Evolutionary conservation across 2,888 invertebrate species (phyloP).

Genomic region (Pterostichus madidus): DNA sequence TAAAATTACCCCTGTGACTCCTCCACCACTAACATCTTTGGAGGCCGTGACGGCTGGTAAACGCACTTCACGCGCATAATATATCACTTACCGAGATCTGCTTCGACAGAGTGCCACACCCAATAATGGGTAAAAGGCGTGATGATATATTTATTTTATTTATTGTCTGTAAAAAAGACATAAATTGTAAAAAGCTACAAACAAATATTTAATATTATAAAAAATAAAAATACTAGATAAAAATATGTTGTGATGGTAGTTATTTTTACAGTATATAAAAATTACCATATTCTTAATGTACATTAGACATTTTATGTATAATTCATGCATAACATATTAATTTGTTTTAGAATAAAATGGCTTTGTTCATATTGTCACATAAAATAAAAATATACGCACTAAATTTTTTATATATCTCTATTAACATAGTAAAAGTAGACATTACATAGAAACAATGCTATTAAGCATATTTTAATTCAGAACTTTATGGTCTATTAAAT

Average conservation of each 20-base stretch:
- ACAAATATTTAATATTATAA: background rate
- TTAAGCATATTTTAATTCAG: conserved; percentile 62
- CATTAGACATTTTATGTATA: conserved; percentile 48
- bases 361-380: conserved; percentile 55
- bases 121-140: too few species aligned
- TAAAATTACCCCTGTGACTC: too few species aligned
- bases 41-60: too few species aligned
- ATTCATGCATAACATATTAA: conserved; percentile 55
- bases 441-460: conserved; percentile 58
- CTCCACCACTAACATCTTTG: too few species aligned
- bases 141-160: too few species aligned
- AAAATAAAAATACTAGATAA: conserved; percentile 19
- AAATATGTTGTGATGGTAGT: conserved; percentile 17
- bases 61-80: too few species aligned
- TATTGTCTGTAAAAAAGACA: too few species aligned
- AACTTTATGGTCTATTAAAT: conserved; percentile 63
- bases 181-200: too few species aligned
- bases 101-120: too few species aligned
- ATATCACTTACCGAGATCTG: too few species aligned
- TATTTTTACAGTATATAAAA: conserved; percentile 38
- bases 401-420: conserved; percentile 63
- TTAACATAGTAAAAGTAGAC: conserved; percentile 59
- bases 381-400: conserved; percentile 53
- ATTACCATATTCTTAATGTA: conserved; percentile 25
- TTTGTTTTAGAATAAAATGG: conserved; percentile 54